phyloP scores from a whole-genome alignment of 1,140 invertebrate genomes.

The Hycleus cichorii region DNA sequence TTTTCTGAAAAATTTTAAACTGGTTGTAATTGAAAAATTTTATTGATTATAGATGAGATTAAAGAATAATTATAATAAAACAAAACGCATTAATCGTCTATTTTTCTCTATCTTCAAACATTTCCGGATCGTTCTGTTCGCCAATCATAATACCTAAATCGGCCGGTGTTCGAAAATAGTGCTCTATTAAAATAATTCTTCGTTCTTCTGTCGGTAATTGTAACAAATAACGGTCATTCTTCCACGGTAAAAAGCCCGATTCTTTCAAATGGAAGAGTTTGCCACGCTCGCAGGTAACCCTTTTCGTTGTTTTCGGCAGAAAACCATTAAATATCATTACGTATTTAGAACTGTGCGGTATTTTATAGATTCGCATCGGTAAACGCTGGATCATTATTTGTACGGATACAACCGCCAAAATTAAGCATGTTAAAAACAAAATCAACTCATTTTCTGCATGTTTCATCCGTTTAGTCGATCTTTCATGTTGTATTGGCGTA shows the following conservation, averaged over 20 bases:
- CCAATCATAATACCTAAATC: constrained; percentile 33
- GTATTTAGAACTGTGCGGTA: constrained; percentile 9
- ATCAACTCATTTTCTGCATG: not conserved
- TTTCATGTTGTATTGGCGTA: not conserved
- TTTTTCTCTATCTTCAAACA: constrained; percentile 5
- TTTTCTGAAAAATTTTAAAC: not conserved
- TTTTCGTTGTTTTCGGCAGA: constrained; percentile 6
- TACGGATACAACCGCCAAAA: not conserved
- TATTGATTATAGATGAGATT: not conserved
- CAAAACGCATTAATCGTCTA: constrained; percentile 10
- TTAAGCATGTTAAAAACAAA: not conserved
- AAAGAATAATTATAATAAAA: not conserved
- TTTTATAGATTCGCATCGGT: constrained; percentile 25
- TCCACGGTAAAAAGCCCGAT: constrained; percentile 19
- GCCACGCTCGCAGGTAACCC: not conserved
- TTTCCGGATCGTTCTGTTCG: constrained; percentile 17
- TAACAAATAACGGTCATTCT: constrained; percentile 6
- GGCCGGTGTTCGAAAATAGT: constrained; percentile 28
- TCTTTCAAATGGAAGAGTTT: constrained; percentile 13
- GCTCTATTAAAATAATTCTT: constrained; percentile 25
- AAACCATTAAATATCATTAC: constrained; percentile 10
- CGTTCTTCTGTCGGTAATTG: constrained; percentile 2
- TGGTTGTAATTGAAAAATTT: constrained; percentile 9
- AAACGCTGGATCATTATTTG: constrained; percentile 6
- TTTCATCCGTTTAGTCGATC: not conserved